Evolutionary conservation across 2,888 invertebrate genomes (phyloP).

Genomic region (Leptinotarsa peninsularis): DNA sequence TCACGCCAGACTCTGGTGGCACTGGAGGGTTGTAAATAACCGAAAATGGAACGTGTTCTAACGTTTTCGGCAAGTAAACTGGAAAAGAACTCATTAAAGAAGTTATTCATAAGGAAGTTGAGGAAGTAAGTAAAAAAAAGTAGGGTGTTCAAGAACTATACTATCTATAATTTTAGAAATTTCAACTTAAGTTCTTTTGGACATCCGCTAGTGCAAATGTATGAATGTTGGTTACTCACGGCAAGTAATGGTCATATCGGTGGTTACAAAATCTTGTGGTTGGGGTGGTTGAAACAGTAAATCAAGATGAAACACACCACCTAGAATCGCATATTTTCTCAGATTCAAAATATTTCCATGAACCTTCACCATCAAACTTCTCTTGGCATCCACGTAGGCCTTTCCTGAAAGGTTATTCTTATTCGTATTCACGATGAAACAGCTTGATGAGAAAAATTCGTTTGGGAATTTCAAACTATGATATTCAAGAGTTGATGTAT

Average conservation of each 20-base stretch:
- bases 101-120: no score
- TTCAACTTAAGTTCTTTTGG: no score
- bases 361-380: not conserved
- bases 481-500: no score
- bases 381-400: conserved; percentile 12
- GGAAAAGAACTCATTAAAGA: conserved; percentile 43
- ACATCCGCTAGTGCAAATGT: no score
- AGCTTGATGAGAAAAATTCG: no score
- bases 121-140: no score
- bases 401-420: conserved; percentile 20
- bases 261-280: conserved; percentile 71
- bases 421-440: no score
- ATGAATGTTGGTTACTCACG: conserved; percentile 64
- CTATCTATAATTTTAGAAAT: no score
- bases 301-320: conserved; percentile 81
- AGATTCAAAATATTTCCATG: conserved; percentile 72
- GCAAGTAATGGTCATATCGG: conserved; percentile 68
- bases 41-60: conserved; percentile 73
- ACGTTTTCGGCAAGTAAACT: conserved; percentile 73
- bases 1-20: conserved; percentile 74
- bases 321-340: conserved; percentile 79
- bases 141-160: no score
- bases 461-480: no score
- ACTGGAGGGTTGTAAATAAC: conserved; percentile 76
- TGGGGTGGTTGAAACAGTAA: conserved; percentile 83